Evolutionary conservation across 2,888 invertebrate genomes (phyloP), one percentile per base, ranked within the genome.

Genomic region (Nipponacmea schrenckii): DNA sequence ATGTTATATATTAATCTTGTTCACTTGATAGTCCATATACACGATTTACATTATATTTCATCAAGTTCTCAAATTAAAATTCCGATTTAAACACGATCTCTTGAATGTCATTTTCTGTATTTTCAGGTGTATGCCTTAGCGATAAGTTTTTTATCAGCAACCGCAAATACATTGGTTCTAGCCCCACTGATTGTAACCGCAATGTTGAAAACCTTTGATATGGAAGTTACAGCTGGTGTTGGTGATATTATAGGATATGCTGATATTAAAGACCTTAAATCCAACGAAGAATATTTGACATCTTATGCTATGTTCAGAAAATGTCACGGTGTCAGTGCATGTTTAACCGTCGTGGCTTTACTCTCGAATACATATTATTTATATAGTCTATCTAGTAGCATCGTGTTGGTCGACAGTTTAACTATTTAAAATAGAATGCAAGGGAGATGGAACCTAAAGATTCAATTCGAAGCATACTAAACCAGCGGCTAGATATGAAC

Each of bases 191-290:
- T 82, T n/a, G 81, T 83, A 1, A 70, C 72, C 24, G 71, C 77
- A 56, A 83, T 82, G 80, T 70, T 79, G 15, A 76, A 74, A 24
- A 76, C 78, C 8, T 82, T 81, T 69, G 73, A 76, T 20, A 68
- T 81, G 63, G 83, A 83, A 71, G 77, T 80, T 46, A 75, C 75
- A 1, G 77, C 75, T 5, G 83, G 83, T 10, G 75, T 78, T 0
- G 77, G 77, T 48, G 77, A 81, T 69, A 73, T 77, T 56, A 69
- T 83, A 0, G 83, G 83, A 4, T 79, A 81, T 63, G 80, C 80
- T 14, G 79, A 82, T 70, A 73, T 77, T 66, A 74, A 76, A 12
- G 79, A 81, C 62, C 70, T 82, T 66, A 79, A 80, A 69, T 73
- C 77, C 48, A 76, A 81, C 72, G 77, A 77, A 0, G 74, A 73